Conservation (phyloP, 2,797 vertebrate species). For the Bucorvus abyssinicus region DNA sequence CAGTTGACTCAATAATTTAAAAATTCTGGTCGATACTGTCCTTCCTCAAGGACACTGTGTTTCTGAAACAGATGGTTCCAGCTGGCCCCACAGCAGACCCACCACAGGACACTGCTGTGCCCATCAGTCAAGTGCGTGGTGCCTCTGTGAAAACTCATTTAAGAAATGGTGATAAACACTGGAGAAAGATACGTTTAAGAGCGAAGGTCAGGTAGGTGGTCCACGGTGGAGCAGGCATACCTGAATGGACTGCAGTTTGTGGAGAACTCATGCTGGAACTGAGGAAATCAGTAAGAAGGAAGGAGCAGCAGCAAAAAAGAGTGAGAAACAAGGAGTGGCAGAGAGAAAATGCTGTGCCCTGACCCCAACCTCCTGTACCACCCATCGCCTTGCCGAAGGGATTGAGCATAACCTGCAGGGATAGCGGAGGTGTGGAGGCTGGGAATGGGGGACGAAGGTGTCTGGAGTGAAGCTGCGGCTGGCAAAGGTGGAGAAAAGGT, state of each 20-base stretch:
- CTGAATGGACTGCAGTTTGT: background rate
- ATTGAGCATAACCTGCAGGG: background rate
- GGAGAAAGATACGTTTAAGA: background rate
- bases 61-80: background rate
- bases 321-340: background rate
- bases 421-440: background rate
- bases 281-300: background rate
- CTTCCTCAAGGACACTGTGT: background rate
- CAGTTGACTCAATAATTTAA: background rate
- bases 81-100: background rate
- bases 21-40: background rate
- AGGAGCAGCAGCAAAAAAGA: background rate
- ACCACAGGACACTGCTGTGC: background rate
- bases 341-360: background rate
- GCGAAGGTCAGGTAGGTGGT: background rate
- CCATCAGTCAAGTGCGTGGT: background rate
- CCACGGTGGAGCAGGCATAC: background rate
- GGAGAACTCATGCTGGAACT: background rate
- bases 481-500: background rate
- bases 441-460: background rate
- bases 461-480: background rate
- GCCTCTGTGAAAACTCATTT: background rate
- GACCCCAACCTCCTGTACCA: accelerated
- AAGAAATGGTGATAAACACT: background rate
- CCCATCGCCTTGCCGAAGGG: accelerated